Percentiles rank a stretch among this genome's conserved stretches.
Evolutionary conservation across 2,888 invertebrate species (phyloP).

Genomic region (Himalopsyche kuldschensis): DNA sequence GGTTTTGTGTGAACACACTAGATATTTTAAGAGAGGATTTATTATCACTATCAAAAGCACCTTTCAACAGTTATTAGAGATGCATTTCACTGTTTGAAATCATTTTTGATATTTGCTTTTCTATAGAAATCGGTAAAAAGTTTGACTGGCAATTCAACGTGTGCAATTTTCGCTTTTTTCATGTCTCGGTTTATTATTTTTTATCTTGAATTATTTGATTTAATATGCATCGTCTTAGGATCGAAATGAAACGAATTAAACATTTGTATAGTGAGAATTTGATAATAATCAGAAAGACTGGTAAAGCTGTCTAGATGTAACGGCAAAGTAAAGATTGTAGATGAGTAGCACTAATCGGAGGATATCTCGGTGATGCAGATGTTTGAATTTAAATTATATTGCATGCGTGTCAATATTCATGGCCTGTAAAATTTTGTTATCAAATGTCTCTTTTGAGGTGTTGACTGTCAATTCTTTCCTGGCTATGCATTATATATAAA

Average conservation of each 20-base stretch:
- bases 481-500: too few species aligned
- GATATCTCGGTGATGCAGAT: too few species aligned
- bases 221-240: too few species aligned
- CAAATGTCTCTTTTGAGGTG: too few species aligned
- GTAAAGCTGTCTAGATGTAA: neutral
- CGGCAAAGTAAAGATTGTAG: neutral
- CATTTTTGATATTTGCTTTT: neutral
- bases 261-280: neutral
- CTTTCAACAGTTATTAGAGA: too few species aligned
- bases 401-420: too few species aligned
- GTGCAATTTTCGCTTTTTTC: neutral
- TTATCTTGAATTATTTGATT: too few species aligned
- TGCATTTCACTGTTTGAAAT: neutral
- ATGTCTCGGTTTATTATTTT: too few species aligned
- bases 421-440: too few species aligned
- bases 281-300: neutral
- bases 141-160: neutral
- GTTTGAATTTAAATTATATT: too few species aligned
- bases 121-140: neutral
- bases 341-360: neutral
- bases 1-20: neutral
- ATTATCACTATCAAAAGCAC: neutral
- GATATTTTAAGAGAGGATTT: neutral
- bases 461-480: too few species aligned
- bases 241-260: too few species aligned